Evolutionary conservation across 2,797 vertebrate species (phyloP).

Genomic region (Lagorchestes hirsutus): DNA sequence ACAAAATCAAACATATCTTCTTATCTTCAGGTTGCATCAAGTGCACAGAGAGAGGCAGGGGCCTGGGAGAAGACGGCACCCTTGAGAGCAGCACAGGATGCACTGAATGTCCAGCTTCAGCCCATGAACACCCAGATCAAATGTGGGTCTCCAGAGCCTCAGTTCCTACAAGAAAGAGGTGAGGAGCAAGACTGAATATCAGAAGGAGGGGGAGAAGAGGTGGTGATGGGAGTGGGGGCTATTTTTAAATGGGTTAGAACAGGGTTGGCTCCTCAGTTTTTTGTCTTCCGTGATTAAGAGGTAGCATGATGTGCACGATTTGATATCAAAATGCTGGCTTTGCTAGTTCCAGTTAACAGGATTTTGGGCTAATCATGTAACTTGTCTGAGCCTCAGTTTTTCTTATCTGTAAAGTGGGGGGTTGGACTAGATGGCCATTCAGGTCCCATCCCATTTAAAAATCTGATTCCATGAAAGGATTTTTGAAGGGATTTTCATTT

Average conservation of each 20-base stretch:
- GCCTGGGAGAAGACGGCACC: not conserved
- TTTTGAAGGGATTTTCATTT: not conserved
- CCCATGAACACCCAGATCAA: not conserved
- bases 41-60: not conserved
- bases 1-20: not conserved
- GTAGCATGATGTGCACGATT: not conserved
- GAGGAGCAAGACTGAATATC: not conserved
- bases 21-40: not conserved
- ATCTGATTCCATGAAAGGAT: not conserved
- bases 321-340: not conserved
- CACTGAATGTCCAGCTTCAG: not conserved
- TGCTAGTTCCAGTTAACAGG: not conserved
- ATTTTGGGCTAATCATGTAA: not conserved
- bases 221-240: not conserved
- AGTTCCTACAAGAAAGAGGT: not conserved
- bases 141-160: not conserved
- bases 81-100: not conserved
- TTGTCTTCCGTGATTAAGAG: not conserved
- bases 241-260: not conserved
- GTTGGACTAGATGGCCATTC: not conserved
- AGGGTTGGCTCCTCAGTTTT: not conserved
- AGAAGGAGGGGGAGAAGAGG: not conserved
- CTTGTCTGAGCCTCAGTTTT: not conserved
- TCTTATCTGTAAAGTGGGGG: not conserved
- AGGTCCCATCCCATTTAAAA: not conserved